Evolutionary conservation across 2,113 vertebrate genomes (phyloP), one percentile per base, ranked within the genome.

Genomic region (Laterallus jamaicensis): DNA sequence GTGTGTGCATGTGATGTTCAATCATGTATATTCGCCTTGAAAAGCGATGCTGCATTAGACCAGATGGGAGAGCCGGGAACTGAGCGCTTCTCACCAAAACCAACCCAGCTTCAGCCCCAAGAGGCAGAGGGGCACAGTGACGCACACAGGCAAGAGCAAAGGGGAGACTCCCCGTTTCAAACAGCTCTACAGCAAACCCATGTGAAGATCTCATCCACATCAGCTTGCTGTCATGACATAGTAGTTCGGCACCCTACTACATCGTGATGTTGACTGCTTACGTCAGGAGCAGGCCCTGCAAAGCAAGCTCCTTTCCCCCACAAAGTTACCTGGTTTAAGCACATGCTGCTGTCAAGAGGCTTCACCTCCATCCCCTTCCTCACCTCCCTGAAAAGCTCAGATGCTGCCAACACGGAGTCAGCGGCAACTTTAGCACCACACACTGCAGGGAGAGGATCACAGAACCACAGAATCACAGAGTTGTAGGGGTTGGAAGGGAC

Each of bases 101-200:
- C 35, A 8, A 17, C 3, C 15, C 2, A 35, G 9, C 10, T 11
- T 44, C 37, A 12, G 3, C 35, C 21, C 11, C 15, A 40, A 15
- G 12, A 28, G 52, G 13, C 29, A 47, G 55, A 0, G 5, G 29
- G 20, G 29, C 29, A 12, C 40, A 37, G 44, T 2, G 0, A 59
- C 1, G 9, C 42, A 16, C 0, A 0, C 5, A 15, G 21, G 24
- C 47, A 62, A 4, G 1, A 5, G 9, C 13, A 16, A 4, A 37
- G 31, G 11, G 6, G 5, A 69, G 21, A 28, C 1, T 2, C 15
- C n/a, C 31, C 35, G 5, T 15, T 44, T 56, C 35, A 4, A 5
- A 24, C 12, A 2, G 1, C 37, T 55, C 31, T 4, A 66, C 13
- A 56, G 35, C 31, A 69, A 54, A 58, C 16, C 2, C 4, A 59